Evolutionary conservation across 2,113 vertebrate genomes (phyloP).

Genomic region (Phylloscopus trochilus): DNA sequence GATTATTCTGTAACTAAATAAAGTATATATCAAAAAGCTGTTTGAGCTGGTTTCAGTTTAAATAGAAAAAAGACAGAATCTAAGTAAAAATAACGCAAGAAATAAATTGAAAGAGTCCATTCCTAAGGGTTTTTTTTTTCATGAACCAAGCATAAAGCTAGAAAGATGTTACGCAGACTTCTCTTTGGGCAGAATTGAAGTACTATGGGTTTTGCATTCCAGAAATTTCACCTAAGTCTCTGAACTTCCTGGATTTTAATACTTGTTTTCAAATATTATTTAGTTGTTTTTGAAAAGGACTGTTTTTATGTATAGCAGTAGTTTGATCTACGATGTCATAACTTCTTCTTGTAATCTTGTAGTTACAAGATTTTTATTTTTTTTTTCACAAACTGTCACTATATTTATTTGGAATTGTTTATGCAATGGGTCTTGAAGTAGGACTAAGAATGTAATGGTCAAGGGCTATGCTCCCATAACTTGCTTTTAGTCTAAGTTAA

Average conservation of each 20-base stretch:
- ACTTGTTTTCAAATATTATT: background rate
- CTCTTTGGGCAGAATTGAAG: background rate
- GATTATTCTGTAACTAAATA: background rate
- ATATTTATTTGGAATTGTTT: background rate
- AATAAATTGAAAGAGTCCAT: background rate
- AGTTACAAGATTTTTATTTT: background rate
- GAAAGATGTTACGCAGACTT: background rate
- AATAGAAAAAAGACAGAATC: background rate
- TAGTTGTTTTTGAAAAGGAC: background rate
- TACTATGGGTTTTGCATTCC: background rate
- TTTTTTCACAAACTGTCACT: background rate
- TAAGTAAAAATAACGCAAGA: background rate
- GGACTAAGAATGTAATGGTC: background rate
- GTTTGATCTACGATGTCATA: background rate
- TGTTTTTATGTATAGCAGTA: background rate
- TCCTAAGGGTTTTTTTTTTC: constrained; percentile 4
- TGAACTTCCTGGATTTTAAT: background rate
- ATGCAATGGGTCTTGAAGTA: background rate
- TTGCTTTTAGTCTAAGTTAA: background rate
- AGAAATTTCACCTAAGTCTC: background rate
- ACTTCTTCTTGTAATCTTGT: background rate
- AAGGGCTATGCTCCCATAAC: background rate
- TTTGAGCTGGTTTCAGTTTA: background rate
- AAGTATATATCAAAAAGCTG: background rate
- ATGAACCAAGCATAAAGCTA: background rate